phyloP scores from a whole-genome alignment of 1,140 invertebrate species.

The Archivesica marissinica region DNA sequence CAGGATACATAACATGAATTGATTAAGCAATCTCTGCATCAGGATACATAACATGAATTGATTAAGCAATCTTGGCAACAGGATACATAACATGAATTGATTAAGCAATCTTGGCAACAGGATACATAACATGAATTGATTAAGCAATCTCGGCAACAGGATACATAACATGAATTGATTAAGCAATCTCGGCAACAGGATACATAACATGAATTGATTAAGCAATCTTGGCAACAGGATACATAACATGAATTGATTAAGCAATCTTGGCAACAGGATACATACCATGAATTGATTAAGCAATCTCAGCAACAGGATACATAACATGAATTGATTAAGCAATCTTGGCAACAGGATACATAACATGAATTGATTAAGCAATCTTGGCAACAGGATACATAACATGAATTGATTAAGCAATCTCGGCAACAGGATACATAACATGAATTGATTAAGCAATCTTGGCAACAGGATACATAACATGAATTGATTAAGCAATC shows the following conservation, averaged over 20 bases:
- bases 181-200: not conserved
- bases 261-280: not conserved
- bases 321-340: not conserved
- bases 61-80: not conserved
- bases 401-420: not conserved
- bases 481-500: not conserved
- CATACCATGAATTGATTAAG: not conserved
- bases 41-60: not conserved
- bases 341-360: not conserved
- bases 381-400: not conserved
- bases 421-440: not conserved
- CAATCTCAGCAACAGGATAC: not conserved
- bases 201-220: not conserved
- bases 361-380: not conserved
- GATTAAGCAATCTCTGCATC: not conserved
- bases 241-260: not conserved
- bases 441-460: not conserved
- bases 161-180: not conserved
- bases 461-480: not conserved
- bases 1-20: not conserved
- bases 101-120: not conserved
- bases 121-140: not conserved
- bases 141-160: not conserved
- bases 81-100: not conserved
- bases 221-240: not conserved